A percentile compares a stretch with the other conserved stretches of the same genome.
These are phyloP conservation scores for Halichoeres trimaculatus DNA, from an alignment of 2,113 vertebrate species.

Conservation along the genomic window DNA sequence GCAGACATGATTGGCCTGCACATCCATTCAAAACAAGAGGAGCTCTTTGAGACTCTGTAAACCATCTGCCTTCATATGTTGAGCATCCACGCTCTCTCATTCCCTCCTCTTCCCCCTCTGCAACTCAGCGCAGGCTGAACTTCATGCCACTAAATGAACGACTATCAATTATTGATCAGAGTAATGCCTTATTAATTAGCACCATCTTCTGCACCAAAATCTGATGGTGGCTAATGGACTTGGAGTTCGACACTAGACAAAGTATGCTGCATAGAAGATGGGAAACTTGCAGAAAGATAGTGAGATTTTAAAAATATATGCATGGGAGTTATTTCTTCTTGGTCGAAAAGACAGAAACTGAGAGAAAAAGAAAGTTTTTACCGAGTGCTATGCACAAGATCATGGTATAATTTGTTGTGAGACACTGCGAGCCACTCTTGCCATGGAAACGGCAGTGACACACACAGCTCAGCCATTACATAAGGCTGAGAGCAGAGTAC, in stretches of 20 bases:
- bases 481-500: conserved; percentile 64
- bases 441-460: conserved; percentile 76
- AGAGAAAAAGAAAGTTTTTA: conserved; percentile 21
- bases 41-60: neutral
- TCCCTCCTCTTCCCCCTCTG: conserved; percentile 10
- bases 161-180: conserved; percentile 70
- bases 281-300: neutral
- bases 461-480: conserved; percentile 73
- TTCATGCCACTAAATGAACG: conserved; percentile 57
- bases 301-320: conserved; percentile 10
- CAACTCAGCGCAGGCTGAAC: conserved; percentile 25
- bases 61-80: conserved; percentile 1
- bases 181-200: conserved; percentile 72
- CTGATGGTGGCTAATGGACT: conserved; percentile 51
- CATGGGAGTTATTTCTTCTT: neutral
- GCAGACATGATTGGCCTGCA: too few relatives aligned
- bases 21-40: neutral
- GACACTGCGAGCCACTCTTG: conserved; percentile 53
- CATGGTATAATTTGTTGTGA: conserved; percentile 60
- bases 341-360: neutral
- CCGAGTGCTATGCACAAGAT: conserved; percentile 33
- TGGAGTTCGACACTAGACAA: conserved; percentile 36
- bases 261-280: conserved; percentile 13
- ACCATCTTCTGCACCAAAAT: conserved; percentile 54
- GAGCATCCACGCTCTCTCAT: conserved; percentile 6